Evolutionary conservation across 2,888 invertebrate genomes (phyloP).

Genomic region (Drosophila birchii): DNA sequence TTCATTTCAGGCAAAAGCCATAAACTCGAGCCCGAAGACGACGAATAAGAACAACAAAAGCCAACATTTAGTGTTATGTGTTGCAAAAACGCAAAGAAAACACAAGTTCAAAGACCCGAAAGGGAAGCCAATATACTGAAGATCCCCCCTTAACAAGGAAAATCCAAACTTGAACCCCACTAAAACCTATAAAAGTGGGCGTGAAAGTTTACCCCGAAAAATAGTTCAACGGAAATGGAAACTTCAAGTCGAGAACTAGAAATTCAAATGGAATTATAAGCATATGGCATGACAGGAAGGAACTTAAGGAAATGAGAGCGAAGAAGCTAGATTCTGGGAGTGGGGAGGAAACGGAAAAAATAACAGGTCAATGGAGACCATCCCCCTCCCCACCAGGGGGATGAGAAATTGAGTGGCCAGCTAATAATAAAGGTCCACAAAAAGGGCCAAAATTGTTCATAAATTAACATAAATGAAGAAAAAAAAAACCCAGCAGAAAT

Average conservation of each 20-base stretch:
- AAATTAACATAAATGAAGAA: slow-evolving; percentile 75
- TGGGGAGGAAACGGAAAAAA: slow-evolving; percentile 6
- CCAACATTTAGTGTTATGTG: slow-evolving; percentile 63
- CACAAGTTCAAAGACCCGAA: slow-evolving; percentile 68
- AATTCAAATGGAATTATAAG: slow-evolving; percentile 56
- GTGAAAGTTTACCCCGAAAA: slow-evolving; percentile 47
- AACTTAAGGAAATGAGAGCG: neutral
- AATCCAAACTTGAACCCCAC: neutral
- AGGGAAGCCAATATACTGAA: slow-evolving; percentile 32
- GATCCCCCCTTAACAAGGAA: slow-evolving; percentile 22
- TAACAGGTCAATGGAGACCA: slow-evolving; percentile 2
- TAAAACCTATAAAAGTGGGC: slow-evolving; percentile 33
- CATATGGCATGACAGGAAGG: slow-evolving; percentile 43
- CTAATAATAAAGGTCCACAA: slow-evolving; percentile 42
- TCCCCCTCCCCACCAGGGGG: neutral
- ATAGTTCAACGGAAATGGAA: slow-evolving; percentile 73
- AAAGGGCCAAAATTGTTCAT: slow-evolving; percentile 46
- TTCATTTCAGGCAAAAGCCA: slow-evolving; percentile 66
- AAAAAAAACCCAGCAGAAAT: slow-evolving; percentile 23
- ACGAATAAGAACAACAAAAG: slow-evolving; percentile 20
- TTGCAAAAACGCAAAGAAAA: slow-evolving; percentile 62
- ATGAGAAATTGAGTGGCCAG: slow-evolving; percentile 54
- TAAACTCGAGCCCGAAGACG: slow-evolving; percentile 43
- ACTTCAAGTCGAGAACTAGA: slow-evolving; percentile 49
- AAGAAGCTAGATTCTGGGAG: neutral